phyloP scores from a whole-genome alignment of 1,140 invertebrate species.

The Drosophila suzukii region DNA sequence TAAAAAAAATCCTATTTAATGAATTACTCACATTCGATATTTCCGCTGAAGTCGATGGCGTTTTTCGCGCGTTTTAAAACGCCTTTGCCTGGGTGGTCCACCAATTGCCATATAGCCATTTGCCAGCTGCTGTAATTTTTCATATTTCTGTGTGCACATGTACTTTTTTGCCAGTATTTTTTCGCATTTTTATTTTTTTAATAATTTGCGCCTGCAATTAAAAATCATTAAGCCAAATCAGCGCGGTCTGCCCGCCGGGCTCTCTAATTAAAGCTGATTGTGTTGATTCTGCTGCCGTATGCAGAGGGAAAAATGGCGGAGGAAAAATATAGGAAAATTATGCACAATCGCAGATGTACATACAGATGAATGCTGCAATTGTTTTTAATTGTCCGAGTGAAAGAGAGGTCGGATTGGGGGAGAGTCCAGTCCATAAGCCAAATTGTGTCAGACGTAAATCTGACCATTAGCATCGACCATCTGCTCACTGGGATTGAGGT shows the following conservation, averaged over 20 bases:
- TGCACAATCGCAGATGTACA: conserved; percentile 29
- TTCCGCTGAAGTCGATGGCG: not conserved
- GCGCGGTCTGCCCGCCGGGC: conserved; percentile 59
- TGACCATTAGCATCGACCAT: conserved; percentile 42
- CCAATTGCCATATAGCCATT: not conserved
- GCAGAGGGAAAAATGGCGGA: conserved; percentile 41
- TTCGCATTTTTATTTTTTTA: conserved; percentile 23
- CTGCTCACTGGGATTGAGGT: conserved; percentile 22
- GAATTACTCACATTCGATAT: not conserved
- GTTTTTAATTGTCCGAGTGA: conserved; percentile 62
- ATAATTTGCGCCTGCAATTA: conserved; percentile 68
- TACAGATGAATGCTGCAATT: conserved; percentile 61
- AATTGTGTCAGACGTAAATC: conserved; percentile 51
- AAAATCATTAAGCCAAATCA: conserved; percentile 77
- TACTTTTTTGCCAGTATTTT: conserved; percentile 9
- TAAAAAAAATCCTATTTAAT: not conserved
- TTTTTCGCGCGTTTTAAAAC: conserved; percentile 22
- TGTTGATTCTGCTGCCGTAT: conserved; percentile 51
- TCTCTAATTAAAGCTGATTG: conserved; percentile 75
- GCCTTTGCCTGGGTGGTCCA: conserved; percentile 48
- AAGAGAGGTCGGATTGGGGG: conserved; percentile 6
- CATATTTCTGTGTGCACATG: conserved; percentile 24
- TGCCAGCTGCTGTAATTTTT: conserved; percentile 46
- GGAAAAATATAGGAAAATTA: conserved; percentile 43
- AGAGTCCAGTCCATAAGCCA: conserved; percentile 31